Conservation (phyloP, 2,797 vertebrate species). For the Trichosurus vulpecula region DNA sequence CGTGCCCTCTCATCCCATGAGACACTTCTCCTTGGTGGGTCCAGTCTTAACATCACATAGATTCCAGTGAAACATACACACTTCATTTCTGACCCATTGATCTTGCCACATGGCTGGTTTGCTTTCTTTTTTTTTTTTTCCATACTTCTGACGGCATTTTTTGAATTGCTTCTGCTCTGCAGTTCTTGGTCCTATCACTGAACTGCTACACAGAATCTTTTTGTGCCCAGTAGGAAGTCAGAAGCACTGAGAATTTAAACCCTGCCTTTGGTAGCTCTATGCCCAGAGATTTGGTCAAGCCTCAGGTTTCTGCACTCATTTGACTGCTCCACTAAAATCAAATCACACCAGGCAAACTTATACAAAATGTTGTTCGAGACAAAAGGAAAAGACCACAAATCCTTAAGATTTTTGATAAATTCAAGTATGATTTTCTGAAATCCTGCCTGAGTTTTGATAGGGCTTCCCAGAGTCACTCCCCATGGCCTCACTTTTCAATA, state of each 20-base stretch:
- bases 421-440: not conserved
- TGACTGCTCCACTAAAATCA: not conserved
- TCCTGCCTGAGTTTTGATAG: not conserved
- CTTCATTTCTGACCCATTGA: not conserved
- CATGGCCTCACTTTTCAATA: not conserved
- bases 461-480: not conserved
- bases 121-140: not conserved
- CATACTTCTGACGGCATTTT: not conserved
- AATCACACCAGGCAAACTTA: not conserved
- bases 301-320: not conserved
- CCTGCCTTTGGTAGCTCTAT: not conserved
- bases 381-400: not conserved
- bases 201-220: not conserved
- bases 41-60: not conserved
- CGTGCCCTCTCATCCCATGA: accelerated
- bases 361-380: not conserved
- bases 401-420: not conserved
- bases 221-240: not conserved
- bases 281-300: not conserved
- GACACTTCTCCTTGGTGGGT: not conserved
- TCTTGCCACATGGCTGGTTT: not conserved
- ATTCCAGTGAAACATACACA: not conserved
- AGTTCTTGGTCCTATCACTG: not conserved
- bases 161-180: not conserved
- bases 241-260: slow-evolving; percentile 25